Evolutionary conservation across 92 coral and sea anemone genomes (phyloP), one percentile per base, ranked within the genome.

Genomic region (Desmophyllum pertusum): DNA sequence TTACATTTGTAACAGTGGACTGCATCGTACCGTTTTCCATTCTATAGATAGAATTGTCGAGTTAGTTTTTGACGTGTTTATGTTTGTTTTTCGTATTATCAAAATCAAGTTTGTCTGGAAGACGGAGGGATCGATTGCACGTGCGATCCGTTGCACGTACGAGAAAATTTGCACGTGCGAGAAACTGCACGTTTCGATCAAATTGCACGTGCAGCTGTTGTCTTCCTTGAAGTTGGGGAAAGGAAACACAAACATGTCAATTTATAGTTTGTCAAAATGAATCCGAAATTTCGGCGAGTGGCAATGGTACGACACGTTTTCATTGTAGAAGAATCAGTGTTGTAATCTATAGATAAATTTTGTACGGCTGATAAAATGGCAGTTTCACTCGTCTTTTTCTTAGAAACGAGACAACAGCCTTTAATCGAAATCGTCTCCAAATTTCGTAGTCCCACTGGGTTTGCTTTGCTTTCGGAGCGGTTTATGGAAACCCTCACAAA

Each of bases 281-380:
- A 48, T 48, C 53, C 21, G 6, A 13, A 13, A 48, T 4, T 10
- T 48, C 19, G 53, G 21, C 33, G 64, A n/a, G 64, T 57, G 33
- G 64, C 31, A 57, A n/a, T 57, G 14, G 31, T 57, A 57, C 31
- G 64, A 57, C 31, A 3, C 14, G 17, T 27, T 59, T n/a, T 25
- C 65, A 59, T 10, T 59, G 65, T 27, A 59, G 11, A 25, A n/a
- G 65, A 17, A 25, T 25, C 1, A 63, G 29, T 30, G 35, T 30
- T 64, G 35, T 78, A 63, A 39, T 59, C 59, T 53, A 57, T 0
- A 27, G 67, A 63, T 76, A 76, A 78, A 30, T 63, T 63, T 78
- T 65, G 73, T 63, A 31, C 53, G 21, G 13, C 31, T 25, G 27
- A 67, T 11, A 35, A 38, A 38, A 14, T 37, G n/a, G 29, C 15